A percentile compares a stretch with the other conserved stretches of the same genome.
Evolutionary conservation across 2,113 vertebrate species (phyloP).

Genomic region (Dipodomys spectabilis): DNA sequence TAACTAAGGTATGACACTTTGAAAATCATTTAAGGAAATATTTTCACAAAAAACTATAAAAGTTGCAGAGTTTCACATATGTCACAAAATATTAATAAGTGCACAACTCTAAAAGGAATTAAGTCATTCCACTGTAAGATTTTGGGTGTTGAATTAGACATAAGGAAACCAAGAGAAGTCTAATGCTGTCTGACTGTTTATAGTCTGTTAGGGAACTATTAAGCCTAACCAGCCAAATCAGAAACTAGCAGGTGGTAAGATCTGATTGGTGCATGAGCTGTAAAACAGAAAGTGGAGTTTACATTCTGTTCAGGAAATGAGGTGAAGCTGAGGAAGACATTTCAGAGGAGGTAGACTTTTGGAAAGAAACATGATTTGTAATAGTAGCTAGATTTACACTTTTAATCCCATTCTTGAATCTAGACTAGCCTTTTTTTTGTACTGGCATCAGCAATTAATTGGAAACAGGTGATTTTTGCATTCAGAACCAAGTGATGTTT

Average conservation of each 20-base stretch:
- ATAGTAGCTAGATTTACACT: slow-evolving; percentile 18
- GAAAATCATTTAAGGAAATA: slow-evolving; percentile 31
- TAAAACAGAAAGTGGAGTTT: background rate
- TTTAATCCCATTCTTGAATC: slow-evolving; percentile 4
- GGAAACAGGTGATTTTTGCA: slow-evolving; percentile 51
- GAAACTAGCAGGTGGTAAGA: background rate
- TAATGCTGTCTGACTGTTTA: too few species aligned
- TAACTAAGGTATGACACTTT: slow-evolving; percentile 30
- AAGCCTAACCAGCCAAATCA: background rate
- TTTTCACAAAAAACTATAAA: background rate
- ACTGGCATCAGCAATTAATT: slow-evolving; percentile 37
- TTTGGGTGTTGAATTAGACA: background rate
- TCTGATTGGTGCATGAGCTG: background rate
- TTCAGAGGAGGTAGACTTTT: background rate
- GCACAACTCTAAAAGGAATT: slow-evolving; percentile 9
- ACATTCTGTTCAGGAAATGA: background rate
- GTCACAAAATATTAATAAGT: slow-evolving; percentile 25
- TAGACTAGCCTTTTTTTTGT: slow-evolving; percentile 22
- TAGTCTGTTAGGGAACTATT: background rate
- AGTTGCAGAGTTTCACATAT: background rate
- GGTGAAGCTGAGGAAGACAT: slow-evolving; percentile 3
- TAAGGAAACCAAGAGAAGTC: background rate
- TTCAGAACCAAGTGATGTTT: slow-evolving; percentile 46
- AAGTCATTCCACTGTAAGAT: background rate
- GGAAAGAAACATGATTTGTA: slow-evolving; percentile 16